Base-by-base conservation (phyloP, 2,113 vertebrate genomes). In the Pygathrix nemaeus region DNA sequence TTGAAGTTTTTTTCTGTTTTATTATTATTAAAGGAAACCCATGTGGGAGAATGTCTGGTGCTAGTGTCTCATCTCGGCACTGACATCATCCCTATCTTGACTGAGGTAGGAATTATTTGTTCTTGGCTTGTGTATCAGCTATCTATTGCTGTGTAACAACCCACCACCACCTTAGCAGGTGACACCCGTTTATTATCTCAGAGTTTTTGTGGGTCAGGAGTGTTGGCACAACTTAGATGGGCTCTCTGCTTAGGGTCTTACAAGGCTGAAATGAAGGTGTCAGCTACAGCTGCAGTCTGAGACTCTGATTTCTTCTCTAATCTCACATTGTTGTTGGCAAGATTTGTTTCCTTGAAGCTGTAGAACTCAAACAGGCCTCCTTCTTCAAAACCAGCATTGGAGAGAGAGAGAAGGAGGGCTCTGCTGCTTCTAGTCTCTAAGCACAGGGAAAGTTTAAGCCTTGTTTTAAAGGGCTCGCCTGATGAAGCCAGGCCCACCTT, bases 1-100 rank as follows among this genome's bases (percentile, higher is more conserved):
- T 96, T 85, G 92, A 93, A 96, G 93, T 57, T 79, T 48, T 80
- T 81, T 79, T 43, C 86, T 64, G 27, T n/a, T 68, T 94, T 76
- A 50, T 95, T 94, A 20, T 80, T 76, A 90, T 83, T 93, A 50
- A 81, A 90, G 92, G 83, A 72, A 43, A n/a, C 64, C 83, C 38
- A 40, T 0, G 35, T 48, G 27, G 61, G 43, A 40, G 70, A 48
- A 35, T 25, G 52, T 64, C 75, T 6, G 20, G 23, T 13, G 45
- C 72, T 7, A 0, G 0, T 12, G 86, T 68, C 43, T 92, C 23
- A 13, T 75, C 80, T 55, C 5, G 9, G 52, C 38, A 2, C 35
- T 81, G 95, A 87, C 32, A 10, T 91, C 88, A 90, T 79, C 66
- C 11, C 61, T 17, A 17, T 76, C 35, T 52, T 66, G 75, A 52